Evolutionary conservation across 2,113 vertebrate species (phyloP).

Genomic region (Sylvilagus bachmani): DNA sequence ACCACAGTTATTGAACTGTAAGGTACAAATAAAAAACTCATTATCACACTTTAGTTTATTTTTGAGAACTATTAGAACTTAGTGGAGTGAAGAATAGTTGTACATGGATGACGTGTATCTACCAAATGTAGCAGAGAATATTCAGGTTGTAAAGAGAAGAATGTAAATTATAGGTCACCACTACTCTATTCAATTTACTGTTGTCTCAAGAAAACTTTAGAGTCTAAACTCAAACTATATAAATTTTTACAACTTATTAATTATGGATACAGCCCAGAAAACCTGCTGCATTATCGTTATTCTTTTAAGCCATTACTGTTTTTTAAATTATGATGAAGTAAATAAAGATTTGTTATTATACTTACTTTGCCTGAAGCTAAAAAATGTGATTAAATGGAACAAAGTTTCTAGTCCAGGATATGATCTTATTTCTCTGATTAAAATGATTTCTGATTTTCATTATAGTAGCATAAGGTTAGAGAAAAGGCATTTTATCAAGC

Average conservation of each 20-base stretch:
- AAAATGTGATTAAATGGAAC: background rate
- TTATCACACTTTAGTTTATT: conserved; percentile 65
- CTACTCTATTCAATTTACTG: background rate
- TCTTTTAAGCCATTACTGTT: background rate
- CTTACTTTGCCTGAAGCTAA: conserved; percentile 43
- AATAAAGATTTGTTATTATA: conserved; percentile 49
- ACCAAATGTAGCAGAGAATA: conserved; percentile 35
- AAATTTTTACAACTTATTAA: background rate
- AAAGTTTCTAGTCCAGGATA: background rate
- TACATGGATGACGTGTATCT: background rate
- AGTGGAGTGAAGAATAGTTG: background rate
- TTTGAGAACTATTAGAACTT: conserved; percentile 51
- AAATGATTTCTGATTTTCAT: conserved; percentile 9
- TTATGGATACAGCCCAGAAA: background rate
- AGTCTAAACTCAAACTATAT: background rate
- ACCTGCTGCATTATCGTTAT: background rate
- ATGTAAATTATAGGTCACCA: conserved; percentile 47
- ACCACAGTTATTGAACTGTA: conserved; percentile 50
- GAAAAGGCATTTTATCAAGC: background rate
- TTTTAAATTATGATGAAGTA: conserved; percentile 37
- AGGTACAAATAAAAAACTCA: conserved; percentile 52
- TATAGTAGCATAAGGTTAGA: background rate
- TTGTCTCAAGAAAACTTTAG: conserved; percentile 40
- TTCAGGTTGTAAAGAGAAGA: conserved; percentile 45
- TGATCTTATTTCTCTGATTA: conserved; percentile 43